Conservation (phyloP, 2,113 vertebrate genomes). For the Hoplias malabaricus region DNA sequence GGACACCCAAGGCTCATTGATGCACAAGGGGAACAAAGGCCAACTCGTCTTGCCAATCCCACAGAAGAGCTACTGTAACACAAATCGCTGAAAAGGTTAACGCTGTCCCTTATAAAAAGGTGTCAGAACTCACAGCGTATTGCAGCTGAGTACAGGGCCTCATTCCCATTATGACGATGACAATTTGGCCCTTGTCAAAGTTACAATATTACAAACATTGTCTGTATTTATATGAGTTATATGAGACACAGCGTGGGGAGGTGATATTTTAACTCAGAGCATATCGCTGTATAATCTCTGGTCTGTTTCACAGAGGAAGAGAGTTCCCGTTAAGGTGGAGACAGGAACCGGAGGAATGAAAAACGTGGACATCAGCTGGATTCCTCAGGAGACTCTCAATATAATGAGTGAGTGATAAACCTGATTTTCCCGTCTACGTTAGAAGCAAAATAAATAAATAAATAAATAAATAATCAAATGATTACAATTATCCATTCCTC, state of each 20-base stretch:
- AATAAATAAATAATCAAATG: no score
- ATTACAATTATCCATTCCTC: neutral
- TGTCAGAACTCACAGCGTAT: no score
- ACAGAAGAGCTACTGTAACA: neutral
- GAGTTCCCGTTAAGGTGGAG: slow-evolving; percentile 72
- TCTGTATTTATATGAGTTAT: no score
- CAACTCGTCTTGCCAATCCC: neutral
- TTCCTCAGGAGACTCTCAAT: slow-evolving; percentile 78
- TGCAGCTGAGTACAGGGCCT: no score
- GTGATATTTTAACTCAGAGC: neutral
- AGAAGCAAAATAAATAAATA: neutral
- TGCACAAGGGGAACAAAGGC: no score
- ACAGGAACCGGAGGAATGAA: slow-evolving; percentile 69
- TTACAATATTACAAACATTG: no score
- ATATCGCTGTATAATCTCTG: neutral
- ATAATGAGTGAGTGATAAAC: slow-evolving; percentile 70
- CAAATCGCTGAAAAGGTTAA: no score
- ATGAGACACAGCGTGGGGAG: no score
- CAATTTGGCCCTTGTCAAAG: no score
- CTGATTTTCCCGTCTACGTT: neutral
- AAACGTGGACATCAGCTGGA: slow-evolving; percentile 80
- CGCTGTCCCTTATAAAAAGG: no score
- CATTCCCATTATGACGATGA: no score
- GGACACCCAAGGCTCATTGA: no score
- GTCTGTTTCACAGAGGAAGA: slow-evolving; percentile 64